Evolutionary conservation across 2,113 vertebrate species (phyloP).

Genomic region (Notarius quadriscutis): DNA sequence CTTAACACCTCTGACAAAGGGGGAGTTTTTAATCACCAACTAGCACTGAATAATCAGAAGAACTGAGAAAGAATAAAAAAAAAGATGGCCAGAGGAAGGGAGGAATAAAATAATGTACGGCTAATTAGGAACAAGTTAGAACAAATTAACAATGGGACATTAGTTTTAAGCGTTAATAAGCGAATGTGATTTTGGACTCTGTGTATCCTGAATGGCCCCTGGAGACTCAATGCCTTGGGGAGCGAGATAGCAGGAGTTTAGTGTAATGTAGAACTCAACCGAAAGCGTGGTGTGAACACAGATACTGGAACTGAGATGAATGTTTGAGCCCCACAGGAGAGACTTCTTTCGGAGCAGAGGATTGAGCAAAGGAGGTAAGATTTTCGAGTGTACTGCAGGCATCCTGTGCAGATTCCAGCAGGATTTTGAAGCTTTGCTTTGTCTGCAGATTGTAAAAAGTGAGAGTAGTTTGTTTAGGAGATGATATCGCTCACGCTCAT

Average conservation of each 20-base stretch:
- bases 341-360: neutral
- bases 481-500: neutral
- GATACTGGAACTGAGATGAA: neutral
- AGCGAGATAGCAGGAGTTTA: neutral
- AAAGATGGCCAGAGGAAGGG: neutral
- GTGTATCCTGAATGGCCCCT: slow-evolving; percentile 48
- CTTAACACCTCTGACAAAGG: neutral
- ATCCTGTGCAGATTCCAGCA: neutral
- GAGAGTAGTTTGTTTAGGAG: neutral
- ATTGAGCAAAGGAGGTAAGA: neutral
- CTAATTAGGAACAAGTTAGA: slow-evolving; percentile 79
- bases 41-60: neutral
- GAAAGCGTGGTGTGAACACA: neutral
- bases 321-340: neutral
- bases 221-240: slow-evolving; percentile 38
- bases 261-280: neutral
- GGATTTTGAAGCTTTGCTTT: neutral
- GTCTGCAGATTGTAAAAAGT: neutral
- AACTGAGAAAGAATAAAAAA: neutral
- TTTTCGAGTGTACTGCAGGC: neutral
- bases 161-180: slow-evolving; percentile 79
- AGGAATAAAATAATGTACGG: slow-evolving; percentile 53
- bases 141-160: slow-evolving; percentile 81
- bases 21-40: neutral
- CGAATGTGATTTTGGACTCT: slow-evolving; percentile 74